Percentiles rank a stretch among this genome's conserved stretches.
Conservation (phyloP, 2,797 vertebrate genomes). For the Cirrhinus mrigala region DNA sequence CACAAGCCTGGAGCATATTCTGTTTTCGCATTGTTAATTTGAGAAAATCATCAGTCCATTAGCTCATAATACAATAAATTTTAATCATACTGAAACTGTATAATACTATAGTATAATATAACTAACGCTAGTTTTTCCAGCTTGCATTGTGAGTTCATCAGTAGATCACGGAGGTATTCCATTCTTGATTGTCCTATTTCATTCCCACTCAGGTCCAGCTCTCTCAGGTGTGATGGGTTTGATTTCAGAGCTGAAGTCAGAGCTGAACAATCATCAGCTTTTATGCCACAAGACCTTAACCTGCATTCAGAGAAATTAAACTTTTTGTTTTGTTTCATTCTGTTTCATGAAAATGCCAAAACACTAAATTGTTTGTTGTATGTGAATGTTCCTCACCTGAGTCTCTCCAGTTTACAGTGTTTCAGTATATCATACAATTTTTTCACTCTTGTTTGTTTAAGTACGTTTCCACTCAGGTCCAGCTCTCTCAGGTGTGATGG, state of each 20-base stretch:
- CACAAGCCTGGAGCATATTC: too few relatives aligned
- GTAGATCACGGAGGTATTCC: background rate
- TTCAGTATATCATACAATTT: background rate
- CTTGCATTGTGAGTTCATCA: background rate
- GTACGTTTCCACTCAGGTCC: background rate
- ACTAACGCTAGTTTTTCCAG: background rate
- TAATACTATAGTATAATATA: background rate
- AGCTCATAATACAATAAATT: background rate
- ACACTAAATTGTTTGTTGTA: too few relatives aligned
- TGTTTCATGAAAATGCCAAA: background rate
- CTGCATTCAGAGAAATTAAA: background rate
- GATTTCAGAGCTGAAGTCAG: conserved; percentile 2
- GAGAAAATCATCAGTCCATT: too few relatives aligned
- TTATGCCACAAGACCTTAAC: background rate
- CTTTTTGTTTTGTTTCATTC: background rate
- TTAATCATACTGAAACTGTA: background rate
- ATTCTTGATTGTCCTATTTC: background rate
- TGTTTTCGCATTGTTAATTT: too few relatives aligned
- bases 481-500: background rate
- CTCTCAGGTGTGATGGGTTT: conserved; percentile 5
- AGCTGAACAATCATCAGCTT: background rate
- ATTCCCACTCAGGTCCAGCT: background rate
- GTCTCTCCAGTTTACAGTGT: background rate
- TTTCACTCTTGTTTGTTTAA: background rate
- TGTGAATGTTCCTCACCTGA: background rate